phyloP scores from a whole-genome alignment of 2,888 invertebrate genomes.

The Megastigmus dorsalis region DNA sequence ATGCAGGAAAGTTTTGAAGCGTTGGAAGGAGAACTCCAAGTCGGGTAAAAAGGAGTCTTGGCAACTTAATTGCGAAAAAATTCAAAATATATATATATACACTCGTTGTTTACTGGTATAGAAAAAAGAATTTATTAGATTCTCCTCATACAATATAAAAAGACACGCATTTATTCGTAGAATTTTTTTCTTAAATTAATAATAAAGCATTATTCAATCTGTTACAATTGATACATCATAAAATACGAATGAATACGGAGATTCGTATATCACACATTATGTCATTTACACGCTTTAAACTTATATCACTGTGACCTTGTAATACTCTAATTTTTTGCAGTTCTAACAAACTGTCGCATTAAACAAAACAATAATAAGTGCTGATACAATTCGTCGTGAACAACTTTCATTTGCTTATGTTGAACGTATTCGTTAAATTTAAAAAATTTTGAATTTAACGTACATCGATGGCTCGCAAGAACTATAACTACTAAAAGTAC shows the following conservation, averaged over 20 bases:
- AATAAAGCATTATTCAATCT: slow-evolving; percentile 28
- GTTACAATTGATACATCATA: slow-evolving; percentile 21
- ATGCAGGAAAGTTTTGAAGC: slow-evolving; percentile 19
- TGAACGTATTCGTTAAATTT: too few species aligned
- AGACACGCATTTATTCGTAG: slow-evolving; percentile 13
- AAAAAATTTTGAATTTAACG: too few species aligned
- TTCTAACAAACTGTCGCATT: slow-evolving; percentile 1
- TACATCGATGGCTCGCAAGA: too few species aligned
- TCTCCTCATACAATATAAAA: slow-evolving; percentile 25
- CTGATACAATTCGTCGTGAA: not conserved
- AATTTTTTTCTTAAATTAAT: slow-evolving; percentile 30
- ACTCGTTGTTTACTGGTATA: not conserved
- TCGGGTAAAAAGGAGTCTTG: not conserved
- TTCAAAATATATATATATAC: too few species aligned
- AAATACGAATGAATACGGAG: slow-evolving; percentile 5
- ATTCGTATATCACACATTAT: slow-evolving; percentile 40
- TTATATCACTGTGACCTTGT: slow-evolving; percentile 51
- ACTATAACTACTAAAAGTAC: too few species aligned
- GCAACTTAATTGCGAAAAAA: too few species aligned
- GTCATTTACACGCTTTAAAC: slow-evolving; percentile 45
- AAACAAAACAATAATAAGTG: not conserved
- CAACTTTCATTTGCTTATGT: slow-evolving; percentile 4
- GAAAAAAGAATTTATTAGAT: slow-evolving; percentile 36
- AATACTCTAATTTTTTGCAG: slow-evolving; percentile 21
- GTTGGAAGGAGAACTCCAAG: not conserved